Evolutionary conservation across 2,113 vertebrate genomes (phyloP).

Genomic region (Carassius auratus): DNA sequence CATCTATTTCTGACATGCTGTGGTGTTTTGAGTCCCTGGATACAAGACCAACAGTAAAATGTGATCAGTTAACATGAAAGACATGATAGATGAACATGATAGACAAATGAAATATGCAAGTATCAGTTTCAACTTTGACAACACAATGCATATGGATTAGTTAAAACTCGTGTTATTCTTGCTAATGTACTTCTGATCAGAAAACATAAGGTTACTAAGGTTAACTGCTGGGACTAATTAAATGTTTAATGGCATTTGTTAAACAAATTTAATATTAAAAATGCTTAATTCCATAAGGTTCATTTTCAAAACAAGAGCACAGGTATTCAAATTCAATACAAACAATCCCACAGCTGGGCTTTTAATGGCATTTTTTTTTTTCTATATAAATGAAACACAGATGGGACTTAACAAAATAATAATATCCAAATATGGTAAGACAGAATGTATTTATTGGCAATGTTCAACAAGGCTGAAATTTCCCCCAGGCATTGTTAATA

Average conservation of each 20-base stretch:
- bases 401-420: neutral
- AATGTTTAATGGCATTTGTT: neutral
- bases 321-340: neutral
- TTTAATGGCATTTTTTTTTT: neutral
- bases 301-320: neutral
- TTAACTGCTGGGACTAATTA: neutral
- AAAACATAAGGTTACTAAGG: neutral
- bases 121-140: neutral
- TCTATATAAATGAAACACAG: neutral
- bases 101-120: neutral
- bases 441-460: neutral
- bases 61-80: neutral
- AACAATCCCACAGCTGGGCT: neutral
- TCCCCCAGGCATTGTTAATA: neutral
- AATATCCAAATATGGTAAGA: neutral
- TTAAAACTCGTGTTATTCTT: neutral
- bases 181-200: neutral
- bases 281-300: neutral
- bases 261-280: neutral
- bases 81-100: too few species aligned
- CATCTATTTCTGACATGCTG: constrained; percentile 56
- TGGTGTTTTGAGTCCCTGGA: constrained; percentile 18
- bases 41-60: constrained; percentile 16
- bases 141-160: neutral
- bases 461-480: neutral